Base-by-base conservation (phyloP, 2,113 vertebrate species). In the Dryoscopus gambensis region DNA sequence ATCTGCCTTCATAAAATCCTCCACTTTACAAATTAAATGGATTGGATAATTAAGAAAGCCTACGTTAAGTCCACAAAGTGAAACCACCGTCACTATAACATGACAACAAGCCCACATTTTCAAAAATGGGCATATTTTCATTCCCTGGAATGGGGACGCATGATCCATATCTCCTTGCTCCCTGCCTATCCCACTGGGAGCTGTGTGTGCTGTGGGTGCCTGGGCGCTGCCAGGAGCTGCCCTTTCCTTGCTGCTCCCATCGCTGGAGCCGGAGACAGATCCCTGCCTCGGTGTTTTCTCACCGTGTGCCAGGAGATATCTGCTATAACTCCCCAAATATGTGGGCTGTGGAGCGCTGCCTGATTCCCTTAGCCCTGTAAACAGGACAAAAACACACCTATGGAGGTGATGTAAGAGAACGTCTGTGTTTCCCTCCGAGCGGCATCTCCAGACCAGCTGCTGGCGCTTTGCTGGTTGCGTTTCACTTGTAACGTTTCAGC, bases 11-110 rank as follows among this genome's bases (percentile, higher is more conserved):
- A 60, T 64, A 84, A 93, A 96, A 75, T 52, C 75, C 64, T 89
- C 80, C 56, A 1, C 79, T 88, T 55, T 31, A 37, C 87, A 90
- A 90, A 77, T 74, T 88, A 88, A 91, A 80, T 21, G 30, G 78
- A 37, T 62, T 52, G 52, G 76, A 31, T 93, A 93, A 88, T 96
- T 88, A 92, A 83, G 75, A 84, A 88, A 91, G 39, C 52, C n/a
- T n/a, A 85, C 35, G 23, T 70, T 86, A 69, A 83, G 37, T 92
- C 55, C 82, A 74, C 92, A 75, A 16, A 91, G 39, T 55, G 56
- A 90, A 95, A 93, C 78, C 90, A 91, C 75, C 93, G 27, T 70
- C 82, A 18, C 55, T 67, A 2, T 0, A 91, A 77, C 39, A 47
- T 1, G 24, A 80, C 76, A 83, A 27, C 2, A 30, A 88, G 18